A percentile compares a stretch with the other conserved stretches of the same genome.
Conservation (phyloP, 2,113 vertebrate genomes). For the Paedocypris sp. region DNA sequence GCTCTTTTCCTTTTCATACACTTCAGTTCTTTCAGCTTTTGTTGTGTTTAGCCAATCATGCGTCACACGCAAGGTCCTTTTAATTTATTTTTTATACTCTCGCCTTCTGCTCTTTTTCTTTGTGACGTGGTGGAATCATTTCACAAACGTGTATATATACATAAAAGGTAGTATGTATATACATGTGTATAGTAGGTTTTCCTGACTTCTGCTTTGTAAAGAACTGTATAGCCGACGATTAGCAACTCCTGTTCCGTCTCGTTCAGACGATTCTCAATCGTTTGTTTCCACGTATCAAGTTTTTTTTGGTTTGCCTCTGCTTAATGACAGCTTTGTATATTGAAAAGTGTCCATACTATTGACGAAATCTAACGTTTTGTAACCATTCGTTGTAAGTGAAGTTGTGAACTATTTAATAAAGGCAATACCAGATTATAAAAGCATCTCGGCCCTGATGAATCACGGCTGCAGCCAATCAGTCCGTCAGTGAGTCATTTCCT, state of each 20-base stretch:
- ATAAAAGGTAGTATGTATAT: conserved; percentile 18
- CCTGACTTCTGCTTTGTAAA: conserved; percentile 27
- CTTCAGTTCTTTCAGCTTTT: no score
- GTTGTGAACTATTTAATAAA: conserved; percentile 65
- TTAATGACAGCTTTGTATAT: conserved; percentile 42
- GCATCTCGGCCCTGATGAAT: no score
- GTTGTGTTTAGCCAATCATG: no score
- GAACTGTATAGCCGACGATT: conserved; percentile 18
- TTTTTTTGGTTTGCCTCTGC: conserved; percentile 36
- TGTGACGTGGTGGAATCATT: conserved; percentile 41
- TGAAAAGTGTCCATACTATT: conserved; percentile 44
- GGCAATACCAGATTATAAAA: conserved; percentile 46
- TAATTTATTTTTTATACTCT: conserved; percentile 70
- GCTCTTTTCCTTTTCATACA: conserved; percentile 19
- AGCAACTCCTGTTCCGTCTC: no score
- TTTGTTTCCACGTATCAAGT: not conserved
- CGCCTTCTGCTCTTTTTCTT: conserved; percentile 38
- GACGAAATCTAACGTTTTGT: conserved; percentile 54
- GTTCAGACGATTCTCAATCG: no score
- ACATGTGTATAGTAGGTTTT: conserved; percentile 28
- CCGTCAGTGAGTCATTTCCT: no score
- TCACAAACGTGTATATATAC: conserved; percentile 34
- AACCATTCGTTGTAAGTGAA: conserved; percentile 58
- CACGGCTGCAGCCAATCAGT: not conserved
- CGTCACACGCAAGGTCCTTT: conserved; percentile 53